Percentiles rank a stretch among this genome's conserved stretches.
Evolutionary conservation across 2,888 invertebrate species (phyloP).

Genomic region (Ypsolopha sequella): DNA sequence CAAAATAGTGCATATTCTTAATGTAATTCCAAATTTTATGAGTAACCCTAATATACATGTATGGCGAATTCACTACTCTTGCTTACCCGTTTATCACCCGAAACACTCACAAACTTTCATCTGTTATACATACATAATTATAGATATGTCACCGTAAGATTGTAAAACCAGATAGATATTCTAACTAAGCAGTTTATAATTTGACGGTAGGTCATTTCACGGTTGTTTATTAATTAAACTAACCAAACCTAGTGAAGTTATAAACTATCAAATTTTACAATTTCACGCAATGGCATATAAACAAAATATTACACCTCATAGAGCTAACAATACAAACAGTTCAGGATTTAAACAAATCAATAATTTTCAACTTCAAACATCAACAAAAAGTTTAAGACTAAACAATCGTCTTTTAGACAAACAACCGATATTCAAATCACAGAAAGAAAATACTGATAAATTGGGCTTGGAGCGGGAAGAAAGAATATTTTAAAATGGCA

Average conservation of each 20-base stretch:
- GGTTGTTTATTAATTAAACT: background rate
- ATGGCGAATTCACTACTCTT: slow-evolving; percentile 32
- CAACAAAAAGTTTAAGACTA: slow-evolving; percentile 5
- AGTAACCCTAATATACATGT: slow-evolving; percentile 20
- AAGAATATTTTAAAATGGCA: background rate
- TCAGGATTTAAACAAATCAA: slow-evolving; percentile 9
- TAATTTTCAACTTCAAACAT: slow-evolving; percentile 4
- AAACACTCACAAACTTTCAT: slow-evolving; percentile 25
- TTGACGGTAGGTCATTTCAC: background rate
- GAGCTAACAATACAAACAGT: background rate
- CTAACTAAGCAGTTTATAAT: background rate
- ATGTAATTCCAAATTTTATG: too few species aligned
- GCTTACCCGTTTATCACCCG: slow-evolving; percentile 63
- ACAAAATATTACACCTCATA: background rate
- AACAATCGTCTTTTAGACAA: slow-evolving; percentile 9
- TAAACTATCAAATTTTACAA: too few species aligned
- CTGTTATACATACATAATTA: slow-evolving; percentile 5
- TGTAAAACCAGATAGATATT: background rate
- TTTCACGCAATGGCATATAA: background rate
- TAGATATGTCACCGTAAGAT: too few species aligned
- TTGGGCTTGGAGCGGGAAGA: background rate
- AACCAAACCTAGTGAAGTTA: too few species aligned
- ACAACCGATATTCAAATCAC: slow-evolving; percentile 10
- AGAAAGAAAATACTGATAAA: background rate
- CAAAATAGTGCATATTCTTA: too few species aligned